These are phyloP conservation scores for Lutraria lutraria DNA, from an alignment of 2,888 invertebrate genomes.

Conservation along the genomic window DNA sequence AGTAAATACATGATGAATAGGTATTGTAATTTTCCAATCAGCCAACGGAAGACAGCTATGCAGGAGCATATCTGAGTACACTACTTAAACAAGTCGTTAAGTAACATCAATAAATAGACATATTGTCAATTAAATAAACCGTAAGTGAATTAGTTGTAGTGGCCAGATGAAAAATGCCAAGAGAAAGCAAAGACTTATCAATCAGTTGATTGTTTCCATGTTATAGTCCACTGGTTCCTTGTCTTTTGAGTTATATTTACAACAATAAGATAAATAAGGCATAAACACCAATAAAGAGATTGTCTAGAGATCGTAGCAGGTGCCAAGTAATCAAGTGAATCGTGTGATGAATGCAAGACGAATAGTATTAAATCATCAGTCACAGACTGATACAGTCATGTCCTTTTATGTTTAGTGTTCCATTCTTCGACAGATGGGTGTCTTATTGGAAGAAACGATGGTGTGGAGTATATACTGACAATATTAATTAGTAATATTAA, in stretches of 20 bases:
- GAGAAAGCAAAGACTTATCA: conserved; percentile 50
- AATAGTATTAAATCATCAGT: neutral
- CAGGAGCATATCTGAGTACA: conserved; percentile 26
- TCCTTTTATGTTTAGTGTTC: neutral
- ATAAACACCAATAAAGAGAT: conserved; percentile 17
- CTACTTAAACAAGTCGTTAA: conserved; percentile 41
- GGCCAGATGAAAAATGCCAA: conserved; percentile 58
- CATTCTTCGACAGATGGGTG: neutral
- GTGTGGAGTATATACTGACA: neutral
- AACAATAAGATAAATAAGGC: conserved; percentile 8
- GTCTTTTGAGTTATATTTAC: conserved; percentile 16
- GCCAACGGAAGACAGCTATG: conserved; percentile 27
- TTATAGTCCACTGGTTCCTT: neutral
- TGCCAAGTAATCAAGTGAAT: conserved; percentile 17
- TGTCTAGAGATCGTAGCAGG: conserved; percentile 20
- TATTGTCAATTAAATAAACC: conserved; percentile 56
- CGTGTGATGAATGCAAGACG: neutral
- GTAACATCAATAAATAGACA: conserved; percentile 53
- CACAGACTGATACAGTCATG: conserved; percentile 17
- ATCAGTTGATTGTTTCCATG: conserved; percentile 37
- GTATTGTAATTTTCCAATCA: conserved; percentile 28
- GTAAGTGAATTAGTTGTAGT: conserved; percentile 50
- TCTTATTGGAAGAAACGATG: neutral
- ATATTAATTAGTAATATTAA: too few species aligned
- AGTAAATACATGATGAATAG: conserved; percentile 18